Percentiles rank a stretch among this genome's conserved stretches.
phyloP scores from a whole-genome alignment of 2,888 invertebrate species.

The Rhagium mordax region DNA sequence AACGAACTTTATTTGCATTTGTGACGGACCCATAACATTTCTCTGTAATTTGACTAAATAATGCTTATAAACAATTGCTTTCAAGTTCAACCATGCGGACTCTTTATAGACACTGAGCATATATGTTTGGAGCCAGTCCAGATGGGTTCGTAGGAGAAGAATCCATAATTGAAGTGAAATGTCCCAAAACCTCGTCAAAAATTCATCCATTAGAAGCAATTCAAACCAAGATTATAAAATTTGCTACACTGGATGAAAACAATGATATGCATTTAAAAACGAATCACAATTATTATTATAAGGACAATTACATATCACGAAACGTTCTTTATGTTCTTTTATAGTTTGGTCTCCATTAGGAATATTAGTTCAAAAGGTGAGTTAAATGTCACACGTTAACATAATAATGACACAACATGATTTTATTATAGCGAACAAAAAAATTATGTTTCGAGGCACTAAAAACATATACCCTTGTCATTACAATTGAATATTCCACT shows the following conservation, averaged over 20 bases:
- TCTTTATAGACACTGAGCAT: neutral
- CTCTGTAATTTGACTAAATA: too few species aligned
- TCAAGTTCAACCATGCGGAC: too few species aligned
- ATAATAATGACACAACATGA: too few species aligned
- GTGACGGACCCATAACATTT: too few species aligned
- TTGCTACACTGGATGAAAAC: slow-evolving; percentile 5
- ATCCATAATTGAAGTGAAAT: slow-evolving; percentile 25
- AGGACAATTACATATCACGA: slow-evolving; percentile 30
- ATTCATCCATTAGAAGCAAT: neutral
- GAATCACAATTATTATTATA: slow-evolving; percentile 38
- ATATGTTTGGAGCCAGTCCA: slow-evolving; percentile 4
- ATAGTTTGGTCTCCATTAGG: slow-evolving; percentile 33
- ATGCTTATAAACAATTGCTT: too few species aligned
- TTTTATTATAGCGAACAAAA: too few species aligned
- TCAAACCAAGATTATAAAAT: neutral
- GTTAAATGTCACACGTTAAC: too few species aligned
- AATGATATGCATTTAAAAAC: slow-evolving; percentile 5
- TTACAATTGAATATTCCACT: too few species aligned
- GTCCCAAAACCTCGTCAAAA: slow-evolving; percentile 19
- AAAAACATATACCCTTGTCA: too few species aligned
- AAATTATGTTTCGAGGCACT: too few species aligned
- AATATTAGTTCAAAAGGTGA: neutral
- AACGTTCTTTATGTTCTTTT: slow-evolving; percentile 29
- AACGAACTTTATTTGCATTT: too few species aligned
- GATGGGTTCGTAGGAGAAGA: slow-evolving; percentile 19